Conservation (phyloP, 2,888 invertebrate species). For the Drosophila percnosoma region DNA sequence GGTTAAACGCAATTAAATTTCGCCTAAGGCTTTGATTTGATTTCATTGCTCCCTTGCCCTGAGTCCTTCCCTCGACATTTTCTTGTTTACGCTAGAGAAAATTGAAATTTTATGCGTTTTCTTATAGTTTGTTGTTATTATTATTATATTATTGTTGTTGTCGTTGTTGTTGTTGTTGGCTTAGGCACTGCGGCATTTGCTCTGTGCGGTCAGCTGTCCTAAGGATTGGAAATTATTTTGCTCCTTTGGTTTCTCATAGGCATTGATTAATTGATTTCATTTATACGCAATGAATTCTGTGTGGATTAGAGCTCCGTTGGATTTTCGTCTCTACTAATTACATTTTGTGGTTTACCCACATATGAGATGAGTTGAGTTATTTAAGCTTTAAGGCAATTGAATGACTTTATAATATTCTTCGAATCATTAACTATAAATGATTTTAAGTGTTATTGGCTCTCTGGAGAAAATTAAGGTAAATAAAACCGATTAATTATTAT, state of each 20-base stretch:
- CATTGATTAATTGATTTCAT: conserved; percentile 71
- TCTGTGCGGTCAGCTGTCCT: conserved; percentile 63
- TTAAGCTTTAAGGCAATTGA: conserved; percentile 16
- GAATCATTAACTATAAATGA: conserved; percentile 24
- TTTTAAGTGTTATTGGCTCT: background rate
- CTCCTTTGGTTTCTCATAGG: conserved; percentile 46
- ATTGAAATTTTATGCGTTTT: conserved; percentile 74
- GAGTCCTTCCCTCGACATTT: conserved; percentile 8
- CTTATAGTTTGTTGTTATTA: conserved; percentile 32
- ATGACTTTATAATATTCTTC: conserved; percentile 24
- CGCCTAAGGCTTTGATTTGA: conserved; percentile 71
- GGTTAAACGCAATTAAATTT: conserved; percentile 81
- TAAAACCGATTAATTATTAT: conserved; percentile 1
- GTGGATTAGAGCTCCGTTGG: conserved; percentile 26
- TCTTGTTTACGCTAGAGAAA: conserved; percentile 69
- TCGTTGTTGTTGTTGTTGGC: conserved; percentile 26
- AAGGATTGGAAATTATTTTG: conserved; percentile 68
- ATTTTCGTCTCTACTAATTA: conserved; percentile 59
- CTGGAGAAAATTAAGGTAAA: background rate
- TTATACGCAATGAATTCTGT: conserved; percentile 19
- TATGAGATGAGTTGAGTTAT: conserved; percentile 3
- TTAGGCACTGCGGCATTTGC: conserved; percentile 30
- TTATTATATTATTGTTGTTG: conserved; percentile 39
- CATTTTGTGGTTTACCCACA: conserved; percentile 67
- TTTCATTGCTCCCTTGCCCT: conserved; percentile 36